Percentiles rank a stretch among this genome's conserved stretches.
Conservation (phyloP, 2,113 vertebrate genomes). For the Fulica atra region DNA sequence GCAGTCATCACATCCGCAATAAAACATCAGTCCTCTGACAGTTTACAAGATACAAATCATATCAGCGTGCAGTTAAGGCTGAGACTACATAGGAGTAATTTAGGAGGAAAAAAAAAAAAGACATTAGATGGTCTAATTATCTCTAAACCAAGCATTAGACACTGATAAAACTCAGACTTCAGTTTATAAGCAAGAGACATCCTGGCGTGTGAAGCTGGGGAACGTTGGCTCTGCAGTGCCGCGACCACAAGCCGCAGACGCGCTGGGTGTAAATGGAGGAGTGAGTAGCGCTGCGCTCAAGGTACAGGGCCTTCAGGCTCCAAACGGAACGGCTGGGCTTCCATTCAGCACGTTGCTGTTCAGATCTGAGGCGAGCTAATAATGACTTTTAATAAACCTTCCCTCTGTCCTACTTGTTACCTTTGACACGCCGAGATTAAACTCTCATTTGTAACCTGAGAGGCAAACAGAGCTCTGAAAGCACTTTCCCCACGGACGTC, state of each 20-base stretch:
- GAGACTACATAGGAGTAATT: not conserved
- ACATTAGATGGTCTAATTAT: not conserved
- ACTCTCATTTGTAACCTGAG: not conserved
- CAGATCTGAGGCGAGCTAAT: not conserved
- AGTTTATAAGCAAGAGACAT: not conserved
- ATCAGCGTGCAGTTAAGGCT: not conserved
- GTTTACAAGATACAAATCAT: constrained; percentile 44
- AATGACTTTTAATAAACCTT: not conserved
- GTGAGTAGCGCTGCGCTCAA: not conserved
- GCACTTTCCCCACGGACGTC: not conserved
- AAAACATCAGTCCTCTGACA: constrained; percentile 23
- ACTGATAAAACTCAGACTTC: not conserved
- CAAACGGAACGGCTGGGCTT: not conserved
- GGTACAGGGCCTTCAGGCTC: not conserved
- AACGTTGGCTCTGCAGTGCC: not conserved
- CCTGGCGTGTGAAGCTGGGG: not conserved
- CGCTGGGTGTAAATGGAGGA: not conserved
- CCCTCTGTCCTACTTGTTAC: not conserved
- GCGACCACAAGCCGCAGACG: not conserved
- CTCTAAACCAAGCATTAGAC: not conserved
- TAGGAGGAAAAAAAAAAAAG: not conserved
- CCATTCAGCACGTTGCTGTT: not conserved
- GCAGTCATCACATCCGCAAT: not conserved
- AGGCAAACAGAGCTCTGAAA: not conserved
- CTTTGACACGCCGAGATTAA: not conserved